Conservation (phyloP, 2,888 invertebrate genomes). For the Papilio demoleus region DNA sequence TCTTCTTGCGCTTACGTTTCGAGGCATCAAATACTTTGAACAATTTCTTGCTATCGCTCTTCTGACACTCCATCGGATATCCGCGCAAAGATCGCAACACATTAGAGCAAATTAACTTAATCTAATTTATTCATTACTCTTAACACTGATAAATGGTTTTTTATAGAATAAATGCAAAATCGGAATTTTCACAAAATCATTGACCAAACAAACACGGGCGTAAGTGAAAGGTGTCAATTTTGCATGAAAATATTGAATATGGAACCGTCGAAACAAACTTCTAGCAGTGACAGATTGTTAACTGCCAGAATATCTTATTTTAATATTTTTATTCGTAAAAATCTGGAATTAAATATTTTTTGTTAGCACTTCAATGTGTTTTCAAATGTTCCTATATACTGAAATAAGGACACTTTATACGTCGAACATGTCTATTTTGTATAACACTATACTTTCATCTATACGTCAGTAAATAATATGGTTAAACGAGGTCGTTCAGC, state of each 20-base stretch:
- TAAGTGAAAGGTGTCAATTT: conserved; percentile 57
- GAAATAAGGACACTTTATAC: no score
- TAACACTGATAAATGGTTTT: conserved; percentile 52
- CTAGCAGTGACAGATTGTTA: conserved; percentile 33
- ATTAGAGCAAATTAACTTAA: conserved; percentile 57
- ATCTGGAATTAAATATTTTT: no score
- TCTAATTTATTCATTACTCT: conserved; percentile 55
- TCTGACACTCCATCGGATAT: conserved; percentile 72
- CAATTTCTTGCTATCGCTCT: conserved; percentile 75
- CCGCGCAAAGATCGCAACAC: conserved; percentile 59
- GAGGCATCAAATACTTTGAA: conserved; percentile 74
- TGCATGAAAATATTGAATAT: conserved; percentile 63
- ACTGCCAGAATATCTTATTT: conserved; percentile 37
- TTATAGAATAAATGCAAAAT: conserved; percentile 49
- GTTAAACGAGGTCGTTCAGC: no score
- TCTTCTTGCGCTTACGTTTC: conserved; percentile 63
- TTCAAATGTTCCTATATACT: no score
- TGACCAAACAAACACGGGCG: conserved; percentile 62
- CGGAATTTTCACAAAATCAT: conserved; percentile 57
- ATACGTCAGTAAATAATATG: no score
- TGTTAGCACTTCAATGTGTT: no score
- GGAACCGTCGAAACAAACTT: conserved; percentile 51
- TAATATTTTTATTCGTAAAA: no score
- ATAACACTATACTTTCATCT: no score
- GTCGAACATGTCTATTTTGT: no score